These are phyloP conservation scores for Halcyon smyrnensis DNA, from an alignment of 2,797 vertebrate species.

Conservation along the genomic window DNA sequence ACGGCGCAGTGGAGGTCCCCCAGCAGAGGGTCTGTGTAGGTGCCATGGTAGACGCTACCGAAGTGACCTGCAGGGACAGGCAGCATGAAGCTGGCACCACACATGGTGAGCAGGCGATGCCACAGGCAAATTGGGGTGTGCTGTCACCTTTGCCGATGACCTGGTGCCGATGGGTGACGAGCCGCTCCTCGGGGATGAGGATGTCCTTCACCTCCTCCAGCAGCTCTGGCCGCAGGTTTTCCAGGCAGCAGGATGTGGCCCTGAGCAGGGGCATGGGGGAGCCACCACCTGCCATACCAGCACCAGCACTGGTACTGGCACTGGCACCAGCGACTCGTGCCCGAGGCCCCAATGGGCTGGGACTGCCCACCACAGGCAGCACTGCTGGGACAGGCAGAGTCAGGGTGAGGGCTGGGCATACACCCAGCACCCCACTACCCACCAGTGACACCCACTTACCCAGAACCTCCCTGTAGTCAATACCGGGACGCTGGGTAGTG, in stretches of 20 bases:
- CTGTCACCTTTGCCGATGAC: slow-evolving; percentile 93
- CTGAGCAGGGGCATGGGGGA: slow-evolving; percentile 85
- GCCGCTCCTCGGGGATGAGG: slow-evolving; percentile 88
- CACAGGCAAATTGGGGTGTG: accelerated
- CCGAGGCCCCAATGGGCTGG: accelerated
- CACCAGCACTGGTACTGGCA: slow-evolving; percentile 13
- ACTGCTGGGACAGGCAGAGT: not conserved
- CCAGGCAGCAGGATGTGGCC: slow-evolving; percentile 84
- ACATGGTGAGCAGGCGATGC: accelerated
- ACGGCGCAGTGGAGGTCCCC: slow-evolving; percentile 91
- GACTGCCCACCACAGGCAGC: not conserved
- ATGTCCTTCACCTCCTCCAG: slow-evolving; percentile 96
- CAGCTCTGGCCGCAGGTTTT: slow-evolving; percentile 84
- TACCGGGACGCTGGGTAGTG: not conserved
- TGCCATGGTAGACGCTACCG: slow-evolving; percentile 95
- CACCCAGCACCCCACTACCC: not conserved
- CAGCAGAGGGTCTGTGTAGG: slow-evolving; percentile 84
- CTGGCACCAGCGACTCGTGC: not conserved
- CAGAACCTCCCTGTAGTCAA: slow-evolving; percentile 57
- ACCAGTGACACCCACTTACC: slow-evolving; percentile 29
- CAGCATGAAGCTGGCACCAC: not conserved
- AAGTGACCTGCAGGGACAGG: slow-evolving; percentile 87
- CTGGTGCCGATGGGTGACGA: slow-evolving; percentile 86
- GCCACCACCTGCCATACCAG: slow-evolving; percentile 70
- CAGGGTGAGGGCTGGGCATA: not conserved